Evolutionary conservation across 1,140 invertebrate genomes (phyloP), one percentile per base, ranked within the genome.

Genomic region (Vanessa tameamea): DNA sequence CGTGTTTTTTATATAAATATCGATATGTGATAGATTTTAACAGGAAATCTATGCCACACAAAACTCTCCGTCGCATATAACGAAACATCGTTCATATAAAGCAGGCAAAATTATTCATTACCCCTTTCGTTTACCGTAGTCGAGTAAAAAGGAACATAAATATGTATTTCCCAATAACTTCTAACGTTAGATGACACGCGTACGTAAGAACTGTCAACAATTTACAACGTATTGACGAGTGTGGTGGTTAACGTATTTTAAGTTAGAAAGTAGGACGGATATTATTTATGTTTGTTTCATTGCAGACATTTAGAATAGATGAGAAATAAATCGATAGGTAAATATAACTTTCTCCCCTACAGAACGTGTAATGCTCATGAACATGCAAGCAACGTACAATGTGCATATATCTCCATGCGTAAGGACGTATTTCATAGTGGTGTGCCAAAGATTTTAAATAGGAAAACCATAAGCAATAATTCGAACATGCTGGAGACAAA

Each of bases 291-390:
- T 73, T 31, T 48, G 61, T 69, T 57, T 69, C 37, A 69, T 72
- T 69, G 47, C 69, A 72, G 55, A 69, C 73, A 70, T 78, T 78
- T 73, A 76, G 69, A 75, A 75, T 78, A 75, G 73, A 76, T 73
- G 70, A 69, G 69, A 66, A 70, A 76, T 76, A 76, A 76, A 78
- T 78, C 67, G 70, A 72, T 70, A 73, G 66, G 69, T 76, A 76
- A 78, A 78, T 78, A 76, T 64, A 23, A 48, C 73, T 78, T 78
- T 76, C 73, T 66, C 70, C 16, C n/a, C 37, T 43, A 69, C 59
- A 47, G 61, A 76, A 47, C 57, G 55, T 65, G 64, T 76, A 66
- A 69, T 55, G 57, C 37, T 16, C 64, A 57, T 37, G 61, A 57
- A 23, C 67, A 66, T 64, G 48, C 50, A 59, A 75, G 23, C 48